Evolutionary conservation across 2,113 vertebrate genomes (phyloP), one percentile per base, ranked within the genome.

Genomic region (Brienomyrus longianalis): DNA sequence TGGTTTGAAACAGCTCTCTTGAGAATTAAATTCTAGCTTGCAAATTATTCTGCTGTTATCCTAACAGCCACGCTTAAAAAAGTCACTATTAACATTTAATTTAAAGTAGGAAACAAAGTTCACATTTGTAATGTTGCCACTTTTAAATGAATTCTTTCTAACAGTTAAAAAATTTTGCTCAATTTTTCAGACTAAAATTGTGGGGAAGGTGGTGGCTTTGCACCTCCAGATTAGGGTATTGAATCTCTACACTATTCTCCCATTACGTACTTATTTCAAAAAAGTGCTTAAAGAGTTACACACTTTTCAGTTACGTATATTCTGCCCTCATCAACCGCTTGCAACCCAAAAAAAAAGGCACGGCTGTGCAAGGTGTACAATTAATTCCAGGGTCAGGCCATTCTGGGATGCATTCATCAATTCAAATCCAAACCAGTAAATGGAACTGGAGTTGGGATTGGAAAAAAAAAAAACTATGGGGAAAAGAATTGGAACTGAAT

Each of bases 1-100:
- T 94, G 96, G 96, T 96, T 96, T 95, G 95, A 97, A 96, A 97
- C 95, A 94, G 95, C 93, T 91, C 92, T 94, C 96, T 94, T 91
- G 93, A 94, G 94, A 97, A 95, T 94, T 94, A 95, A 96, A 96
- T 95, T 95, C 95, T 95, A 96, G 95, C 94, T 97, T 97, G 95
- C 95, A 96, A 94, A 94, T 94, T 96, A 96, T 96, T 93, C 90
- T 95, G 95, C 96, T 96, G 95, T 96, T 97, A 94, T 95, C 92
- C 93, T 93, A 95, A 92, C 96, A 97, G 96, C 96, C 96, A 95
- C 94, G 95, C 94, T 95, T 95, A 92, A 95, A 95, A 96, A 95
- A 91, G 94, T 95, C 95, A 95, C 95, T 66, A 31, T 35, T 91
- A 91, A 91, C 93, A 92, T 93, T 95, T 93, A 95, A 95, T 95